These are phyloP conservation scores for Cantharis rufa DNA, from an alignment of 2,888 invertebrate species.

Conservation along the genomic window DNA sequence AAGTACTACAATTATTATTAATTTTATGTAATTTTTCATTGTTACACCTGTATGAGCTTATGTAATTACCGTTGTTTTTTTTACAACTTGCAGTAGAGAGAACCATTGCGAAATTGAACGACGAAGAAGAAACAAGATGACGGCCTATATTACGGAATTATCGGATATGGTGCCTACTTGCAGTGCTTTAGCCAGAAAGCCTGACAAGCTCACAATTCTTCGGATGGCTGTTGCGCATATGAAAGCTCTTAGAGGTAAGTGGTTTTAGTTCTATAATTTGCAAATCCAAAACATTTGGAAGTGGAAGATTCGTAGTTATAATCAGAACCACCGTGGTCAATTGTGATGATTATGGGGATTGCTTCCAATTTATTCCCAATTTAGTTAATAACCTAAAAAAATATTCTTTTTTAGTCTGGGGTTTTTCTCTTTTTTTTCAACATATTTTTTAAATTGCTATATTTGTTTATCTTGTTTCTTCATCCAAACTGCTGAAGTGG, in stretches of 20 bases:
- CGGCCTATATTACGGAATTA: slow-evolving; percentile 98
- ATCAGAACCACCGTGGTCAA: not conserved
- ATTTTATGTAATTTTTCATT: too few species aligned
- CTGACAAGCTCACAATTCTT: slow-evolving; percentile 97
- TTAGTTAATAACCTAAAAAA: not conserved
- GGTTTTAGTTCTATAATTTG: not conserved
- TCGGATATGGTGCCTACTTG: slow-evolving; percentile 99
- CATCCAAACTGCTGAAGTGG: too few species aligned
- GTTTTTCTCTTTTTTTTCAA: not conserved
- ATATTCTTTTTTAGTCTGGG: not conserved
- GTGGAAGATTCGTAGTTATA: not conserved
- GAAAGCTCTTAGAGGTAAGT: slow-evolving; percentile 92
- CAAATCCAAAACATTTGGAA: not conserved
- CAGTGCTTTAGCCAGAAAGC: slow-evolving; percentile 95
- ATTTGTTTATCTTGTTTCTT: not conserved
- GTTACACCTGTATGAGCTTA: too few species aligned
- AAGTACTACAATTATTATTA: too few species aligned
- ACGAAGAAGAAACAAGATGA: slow-evolving; percentile 98
- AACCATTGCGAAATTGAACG: slow-evolving; percentile 99
- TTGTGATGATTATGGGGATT: not conserved
- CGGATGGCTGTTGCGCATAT: slow-evolving; percentile 99
- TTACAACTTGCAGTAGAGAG: slow-evolving; percentile 76
- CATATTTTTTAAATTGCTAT: not conserved
- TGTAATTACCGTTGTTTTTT: slow-evolving; percentile 47
- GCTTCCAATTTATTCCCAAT: not conserved